Evolutionary conservation across 2,797 vertebrate species (phyloP), one percentile per base, ranked within the genome.

Genomic region (Diplodus puntazzo): DNA sequence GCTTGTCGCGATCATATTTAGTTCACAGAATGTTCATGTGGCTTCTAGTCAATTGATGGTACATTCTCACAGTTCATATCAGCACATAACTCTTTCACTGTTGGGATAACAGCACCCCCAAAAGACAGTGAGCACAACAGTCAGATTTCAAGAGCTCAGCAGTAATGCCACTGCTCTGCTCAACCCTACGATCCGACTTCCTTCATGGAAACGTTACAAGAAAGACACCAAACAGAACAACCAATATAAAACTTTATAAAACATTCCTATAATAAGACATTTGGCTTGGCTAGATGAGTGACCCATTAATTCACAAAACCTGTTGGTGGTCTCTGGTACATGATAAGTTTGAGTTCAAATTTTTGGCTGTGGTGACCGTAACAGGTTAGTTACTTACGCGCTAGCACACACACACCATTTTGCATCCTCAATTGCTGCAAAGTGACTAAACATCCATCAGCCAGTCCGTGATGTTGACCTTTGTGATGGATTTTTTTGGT

Each of bases 191-290:
- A 25, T n/a, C 11, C 18, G 34, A 30, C 43, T 11, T 54, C 30
- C 17, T 43, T 55, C 49, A 45, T 11, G 16, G 11, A 42, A 62
- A 68, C 14, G 2, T 20, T 1, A 20, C 27, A n/a, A 13, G 18
- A 27, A n/a, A 16, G 1, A 45, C 18, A 64, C 57, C 17, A 75
- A 45, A 62, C 10, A 27, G 4, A 0, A 52, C 20, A 52, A 61
- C 21, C 25, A 65, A 50, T 73, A 68, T 17, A 64, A 58, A 79
- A 69, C 62, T 68, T 64, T 46, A 57, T 16, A 65, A 49, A 64
- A 69, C 11, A n/a, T 48, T n/a, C 49, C 9, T 27, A 3, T 11
- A 60, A 60, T 20, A 64, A 42, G 7, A 67, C 52, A 30, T 60
- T 73, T 69, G 66, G 25, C 13, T 67, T 67, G 57, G 34, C 1